Conservation (phyloP, 2,888 invertebrate species). For the Caenorhabditis uteleia region DNA sequence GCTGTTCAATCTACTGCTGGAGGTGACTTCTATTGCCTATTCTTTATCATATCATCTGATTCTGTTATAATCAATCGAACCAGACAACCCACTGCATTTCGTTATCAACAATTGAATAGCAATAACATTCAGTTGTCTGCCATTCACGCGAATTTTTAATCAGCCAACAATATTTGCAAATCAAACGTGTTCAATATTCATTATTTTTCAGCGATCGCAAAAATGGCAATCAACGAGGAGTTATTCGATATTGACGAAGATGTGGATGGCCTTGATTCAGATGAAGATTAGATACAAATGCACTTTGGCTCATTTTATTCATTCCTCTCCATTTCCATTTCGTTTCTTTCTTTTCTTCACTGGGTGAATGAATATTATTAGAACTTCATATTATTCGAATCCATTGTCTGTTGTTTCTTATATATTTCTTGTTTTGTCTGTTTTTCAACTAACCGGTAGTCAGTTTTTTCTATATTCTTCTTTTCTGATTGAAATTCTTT, state of each 20-base stretch:
- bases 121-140: too few species aligned
- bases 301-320: not conserved
- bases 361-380: not conserved
- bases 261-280: conserved; percentile 55
- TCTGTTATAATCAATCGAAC: too few species aligned
- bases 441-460: conserved; percentile 29
- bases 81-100: too few species aligned
- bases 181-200: too few species aligned
- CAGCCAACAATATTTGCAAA: too few species aligned
- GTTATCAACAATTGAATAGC: too few species aligned
- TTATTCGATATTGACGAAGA: conserved; percentile 67
- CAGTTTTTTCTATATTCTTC: conserved; percentile 1
- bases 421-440: conserved; percentile 1
- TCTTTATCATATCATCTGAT: too few species aligned
- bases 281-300: conserved; percentile 40
- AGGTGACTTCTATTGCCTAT: conserved; percentile 21
- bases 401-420: not conserved
- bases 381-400: not conserved
- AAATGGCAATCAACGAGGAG: conserved; percentile 67
- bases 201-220: conserved; percentile 42
- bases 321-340: not conserved
- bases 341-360: conserved; percentile 3
- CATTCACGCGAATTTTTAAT: too few species aligned
- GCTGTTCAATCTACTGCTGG: conserved; percentile 28
- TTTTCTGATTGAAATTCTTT: conserved; percentile 2